phyloP scores from a whole-genome alignment of 2,888 invertebrate species.

The Bhutanitis thaidina region DNA sequence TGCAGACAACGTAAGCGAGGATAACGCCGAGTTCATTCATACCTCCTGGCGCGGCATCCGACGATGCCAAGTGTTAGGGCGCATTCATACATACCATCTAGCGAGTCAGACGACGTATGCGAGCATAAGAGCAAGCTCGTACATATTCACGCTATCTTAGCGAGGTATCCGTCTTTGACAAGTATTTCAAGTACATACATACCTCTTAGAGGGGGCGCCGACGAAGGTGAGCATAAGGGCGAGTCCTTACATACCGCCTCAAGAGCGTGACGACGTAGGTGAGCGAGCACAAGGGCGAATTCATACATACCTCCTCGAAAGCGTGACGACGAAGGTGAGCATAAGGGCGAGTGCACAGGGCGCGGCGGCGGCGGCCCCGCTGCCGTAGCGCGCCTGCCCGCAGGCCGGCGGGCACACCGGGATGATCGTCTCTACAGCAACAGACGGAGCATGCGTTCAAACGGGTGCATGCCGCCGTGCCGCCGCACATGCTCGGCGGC shows the following conservation, averaged over 20 bases:
- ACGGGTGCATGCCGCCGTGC: background rate
- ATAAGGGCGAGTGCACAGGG: background rate
- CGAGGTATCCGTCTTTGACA: too few relatives aligned
- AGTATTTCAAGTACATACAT: too few relatives aligned
- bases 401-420: conserved; percentile 97
- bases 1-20: background rate
- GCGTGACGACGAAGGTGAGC: background rate
- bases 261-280: background rate
- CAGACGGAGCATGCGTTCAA: conserved; percentile 8
- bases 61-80: too few relatives aligned
- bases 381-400: conserved; percentile 82
- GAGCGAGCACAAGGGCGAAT: background rate
- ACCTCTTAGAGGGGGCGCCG: too few relatives aligned
- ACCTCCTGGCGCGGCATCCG: too few relatives aligned
- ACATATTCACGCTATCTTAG: too few relatives aligned
- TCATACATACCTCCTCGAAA: background rate
- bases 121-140: background rate
- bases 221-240: too few relatives aligned
- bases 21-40: background rate
- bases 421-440: conserved; percentile 88
- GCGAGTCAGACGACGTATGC: background rate
- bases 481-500: too few relatives aligned
- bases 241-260: background rate
- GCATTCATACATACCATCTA: background rate
- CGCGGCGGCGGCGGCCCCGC: conserved; percentile 54